Percentiles rank a stretch among this genome's conserved stretches.
Evolutionary conservation across 1,140 invertebrate genomes (phyloP).

Genomic region (Nasonia giraulti): DNA sequence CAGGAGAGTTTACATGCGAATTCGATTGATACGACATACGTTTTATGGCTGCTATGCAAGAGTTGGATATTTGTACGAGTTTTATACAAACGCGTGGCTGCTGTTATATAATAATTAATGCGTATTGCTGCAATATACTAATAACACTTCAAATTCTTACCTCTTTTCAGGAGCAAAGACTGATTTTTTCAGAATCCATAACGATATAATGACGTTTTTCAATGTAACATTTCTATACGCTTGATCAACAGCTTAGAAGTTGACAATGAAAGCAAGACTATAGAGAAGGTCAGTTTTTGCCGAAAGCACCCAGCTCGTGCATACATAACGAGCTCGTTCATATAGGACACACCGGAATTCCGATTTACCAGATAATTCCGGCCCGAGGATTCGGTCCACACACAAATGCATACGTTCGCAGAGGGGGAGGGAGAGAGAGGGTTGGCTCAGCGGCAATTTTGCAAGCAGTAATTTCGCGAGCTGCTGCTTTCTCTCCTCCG

Average conservation of each 20-base stretch:
- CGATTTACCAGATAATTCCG: neutral
- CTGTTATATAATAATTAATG: neutral
- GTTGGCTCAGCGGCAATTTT: neutral
- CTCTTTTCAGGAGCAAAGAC: slow-evolving; percentile 37
- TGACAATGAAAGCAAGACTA: neutral
- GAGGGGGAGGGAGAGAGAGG: neutral
- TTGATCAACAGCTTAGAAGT: too few relatives aligned
- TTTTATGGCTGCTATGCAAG: slow-evolving; percentile 25
- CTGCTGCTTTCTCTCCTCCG: neutral
- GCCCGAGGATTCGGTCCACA: neutral
- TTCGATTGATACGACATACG: neutral
- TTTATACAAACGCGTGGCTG: neutral
- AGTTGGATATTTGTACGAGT: neutral
- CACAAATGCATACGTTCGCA: neutral
- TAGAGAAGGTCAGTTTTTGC: slow-evolving; percentile 27
- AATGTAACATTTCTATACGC: too few relatives aligned
- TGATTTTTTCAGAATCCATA: neutral
- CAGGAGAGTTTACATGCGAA: neutral
- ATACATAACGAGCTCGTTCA: neutral
- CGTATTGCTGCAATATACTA: slow-evolving; percentile 20
- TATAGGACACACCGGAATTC: neutral
- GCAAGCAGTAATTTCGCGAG: neutral
- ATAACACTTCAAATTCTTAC: neutral
- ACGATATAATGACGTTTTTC: neutral
- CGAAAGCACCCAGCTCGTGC: neutral